A percentile compares a stretch with the other conserved stretches of the same genome.
Evolutionary conservation across 2,113 vertebrate genomes (phyloP).

Genomic region (Mastomys natalensis): DNA sequence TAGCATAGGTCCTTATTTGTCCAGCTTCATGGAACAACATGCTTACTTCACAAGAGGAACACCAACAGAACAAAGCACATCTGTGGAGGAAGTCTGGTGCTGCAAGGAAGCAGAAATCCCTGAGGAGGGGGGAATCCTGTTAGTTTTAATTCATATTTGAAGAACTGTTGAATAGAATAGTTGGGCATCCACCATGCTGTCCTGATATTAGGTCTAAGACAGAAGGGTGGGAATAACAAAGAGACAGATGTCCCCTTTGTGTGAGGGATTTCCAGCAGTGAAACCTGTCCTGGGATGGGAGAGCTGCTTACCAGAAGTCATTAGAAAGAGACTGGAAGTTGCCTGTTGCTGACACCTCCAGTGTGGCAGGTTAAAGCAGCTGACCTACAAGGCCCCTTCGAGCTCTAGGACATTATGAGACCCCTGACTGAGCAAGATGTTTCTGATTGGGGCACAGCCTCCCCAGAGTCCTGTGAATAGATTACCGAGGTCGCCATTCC

Average conservation of each 20-base stretch:
- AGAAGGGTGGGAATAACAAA: neutral
- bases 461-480: conserved; percentile 45
- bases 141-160: neutral
- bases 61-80: fast-evolving
- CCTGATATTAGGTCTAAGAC: neutral
- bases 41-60: neutral
- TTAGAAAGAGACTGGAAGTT: neutral
- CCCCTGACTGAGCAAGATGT: conserved; percentile 27
- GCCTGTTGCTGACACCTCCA: neutral
- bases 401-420: conserved; percentile 13
- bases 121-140: fast-evolving
- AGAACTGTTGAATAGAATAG: neutral
- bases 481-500: conserved; percentile 50
- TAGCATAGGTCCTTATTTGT: neutral
- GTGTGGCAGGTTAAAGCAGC: neutral
- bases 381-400: neutral
- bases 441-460: conserved; percentile 58
- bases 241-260: neutral
- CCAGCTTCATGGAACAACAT: neutral
- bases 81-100: neutral
- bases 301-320: neutral
- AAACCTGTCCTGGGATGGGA: neutral
- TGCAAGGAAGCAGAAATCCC: neutral
- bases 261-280: neutral
- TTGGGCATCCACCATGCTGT: neutral